Percentiles rank a stretch among this genome's conserved stretches.
Evolutionary conservation across 2,113 vertebrate species (phyloP).

Genomic region (Chlorodrepanis virens): DNA sequence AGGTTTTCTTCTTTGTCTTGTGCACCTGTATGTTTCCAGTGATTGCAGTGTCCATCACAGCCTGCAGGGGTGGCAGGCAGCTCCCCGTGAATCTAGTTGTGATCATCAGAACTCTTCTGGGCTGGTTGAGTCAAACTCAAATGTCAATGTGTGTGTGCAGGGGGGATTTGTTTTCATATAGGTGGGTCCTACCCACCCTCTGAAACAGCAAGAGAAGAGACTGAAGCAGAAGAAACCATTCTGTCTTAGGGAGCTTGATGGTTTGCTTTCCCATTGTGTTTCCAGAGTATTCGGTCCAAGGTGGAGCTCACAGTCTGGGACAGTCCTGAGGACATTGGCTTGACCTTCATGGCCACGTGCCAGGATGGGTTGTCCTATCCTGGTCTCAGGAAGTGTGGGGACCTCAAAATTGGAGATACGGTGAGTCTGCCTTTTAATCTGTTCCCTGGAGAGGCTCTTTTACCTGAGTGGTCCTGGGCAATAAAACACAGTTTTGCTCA

Average conservation of each 20-base stretch:
- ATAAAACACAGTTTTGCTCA: not conserved
- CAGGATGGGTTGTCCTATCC: slow-evolving; percentile 88
- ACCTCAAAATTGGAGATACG: slow-evolving; percentile 94
- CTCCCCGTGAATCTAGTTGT: not conserved
- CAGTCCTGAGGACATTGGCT: slow-evolving; percentile 89
- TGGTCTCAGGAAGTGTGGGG: slow-evolving; percentile 88
- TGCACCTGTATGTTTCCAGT: not conserved
- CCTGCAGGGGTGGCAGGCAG: not conserved
- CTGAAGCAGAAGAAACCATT: not conserved
- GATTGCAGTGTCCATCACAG: not conserved
- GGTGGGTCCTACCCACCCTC: not conserved
- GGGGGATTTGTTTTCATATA: not conserved
- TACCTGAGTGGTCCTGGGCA: not conserved
- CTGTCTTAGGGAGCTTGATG: not conserved
- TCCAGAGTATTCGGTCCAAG: slow-evolving; percentile 94
- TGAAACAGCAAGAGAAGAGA: not conserved
- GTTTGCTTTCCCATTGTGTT: not conserved
- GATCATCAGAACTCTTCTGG: not conserved
- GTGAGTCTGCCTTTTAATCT: slow-evolving; percentile 73
- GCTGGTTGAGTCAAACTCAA: not conserved
- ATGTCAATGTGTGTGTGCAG: not conserved
- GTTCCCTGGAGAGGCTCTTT: not conserved
- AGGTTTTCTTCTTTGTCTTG: not conserved
- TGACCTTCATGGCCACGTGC: slow-evolving; percentile 92
- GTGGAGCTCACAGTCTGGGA: slow-evolving; percentile 95